These are phyloP conservation scores for Notodonta ziczac DNA, from an alignment of 2,888 invertebrate species.

Conservation along the genomic window DNA sequence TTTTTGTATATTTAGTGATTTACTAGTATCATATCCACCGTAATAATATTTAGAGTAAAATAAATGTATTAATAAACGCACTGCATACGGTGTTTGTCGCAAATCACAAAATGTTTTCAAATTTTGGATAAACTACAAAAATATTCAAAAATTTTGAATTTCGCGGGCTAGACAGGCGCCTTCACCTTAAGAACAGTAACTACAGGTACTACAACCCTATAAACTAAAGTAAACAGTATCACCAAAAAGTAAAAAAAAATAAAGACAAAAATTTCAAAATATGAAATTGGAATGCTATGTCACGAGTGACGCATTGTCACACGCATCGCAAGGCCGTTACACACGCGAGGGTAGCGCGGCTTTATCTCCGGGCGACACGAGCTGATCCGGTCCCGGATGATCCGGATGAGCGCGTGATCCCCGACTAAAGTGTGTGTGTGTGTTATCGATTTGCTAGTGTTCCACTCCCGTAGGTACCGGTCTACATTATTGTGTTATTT, in stretches of 20 bases:
- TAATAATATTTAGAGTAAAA: no score
- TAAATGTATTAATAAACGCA: no score
- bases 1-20: no score
- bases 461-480: slow-evolving; percentile 28
- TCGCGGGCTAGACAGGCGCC: no score
- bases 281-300: background rate
- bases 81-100: no score
- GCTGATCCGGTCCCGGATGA: slow-evolving; percentile 75
- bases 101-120: no score
- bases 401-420: slow-evolving; percentile 76
- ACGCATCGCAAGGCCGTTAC: slow-evolving; percentile 37
- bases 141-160: no score
- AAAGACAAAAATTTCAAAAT: background rate
- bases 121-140: no score
- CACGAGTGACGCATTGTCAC: slow-evolving; percentile 1
- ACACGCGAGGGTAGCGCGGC: slow-evolving; percentile 56
- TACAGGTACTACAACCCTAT: no score
- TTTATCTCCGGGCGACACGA: slow-evolving; percentile 81
- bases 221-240: no score
- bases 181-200: no score
- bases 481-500: slow-evolving; percentile 10
- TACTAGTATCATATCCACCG: no score
- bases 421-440: slow-evolving; percentile 51
- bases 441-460: slow-evolving; percentile 49
- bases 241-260: background rate